These are phyloP conservation scores for Alentia gelatinosa DNA, from an alignment of 2,888 invertebrate genomes.

Conservation along the genomic window DNA sequence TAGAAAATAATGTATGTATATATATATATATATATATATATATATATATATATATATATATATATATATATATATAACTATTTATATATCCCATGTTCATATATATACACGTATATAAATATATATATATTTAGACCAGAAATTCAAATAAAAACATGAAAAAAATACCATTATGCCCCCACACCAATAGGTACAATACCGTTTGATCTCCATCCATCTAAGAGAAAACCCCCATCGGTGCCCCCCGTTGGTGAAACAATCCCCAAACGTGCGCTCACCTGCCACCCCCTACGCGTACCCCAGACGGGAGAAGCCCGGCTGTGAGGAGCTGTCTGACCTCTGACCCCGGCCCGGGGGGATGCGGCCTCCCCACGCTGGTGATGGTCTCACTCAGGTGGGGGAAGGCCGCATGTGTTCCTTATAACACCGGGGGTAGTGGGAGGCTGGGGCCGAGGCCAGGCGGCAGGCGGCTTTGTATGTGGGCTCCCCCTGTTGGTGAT, in stretches of 20 bases:
- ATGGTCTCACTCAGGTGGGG: constrained; percentile 22
- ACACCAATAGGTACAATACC: too few species aligned
- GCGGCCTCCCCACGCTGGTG: not conserved
- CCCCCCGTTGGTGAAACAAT: not conserved
- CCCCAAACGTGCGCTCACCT: not conserved
- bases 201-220: not conserved
- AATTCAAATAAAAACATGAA: too few species aligned
- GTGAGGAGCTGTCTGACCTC: not conserved
- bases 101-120: too few species aligned
- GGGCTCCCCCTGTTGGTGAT: not conserved
- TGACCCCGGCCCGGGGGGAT: not conserved
- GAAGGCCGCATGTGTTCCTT: constrained; percentile 17
- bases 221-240: not conserved
- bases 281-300: not conserved
- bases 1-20: too few species aligned
- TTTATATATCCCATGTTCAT: too few species aligned
- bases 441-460: not conserved
- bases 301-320: not conserved
- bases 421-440: not conserved
- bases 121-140: too few species aligned
- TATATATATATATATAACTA: too few species aligned
- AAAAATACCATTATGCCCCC: too few species aligned
- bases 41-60: too few species aligned
- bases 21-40: too few species aligned
- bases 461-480: not conserved